Evolutionary conservation across 2,797 vertebrate genomes (phyloP), one percentile per base, ranked within the genome.

Genomic region (Falco novaeseelandiae): DNA sequence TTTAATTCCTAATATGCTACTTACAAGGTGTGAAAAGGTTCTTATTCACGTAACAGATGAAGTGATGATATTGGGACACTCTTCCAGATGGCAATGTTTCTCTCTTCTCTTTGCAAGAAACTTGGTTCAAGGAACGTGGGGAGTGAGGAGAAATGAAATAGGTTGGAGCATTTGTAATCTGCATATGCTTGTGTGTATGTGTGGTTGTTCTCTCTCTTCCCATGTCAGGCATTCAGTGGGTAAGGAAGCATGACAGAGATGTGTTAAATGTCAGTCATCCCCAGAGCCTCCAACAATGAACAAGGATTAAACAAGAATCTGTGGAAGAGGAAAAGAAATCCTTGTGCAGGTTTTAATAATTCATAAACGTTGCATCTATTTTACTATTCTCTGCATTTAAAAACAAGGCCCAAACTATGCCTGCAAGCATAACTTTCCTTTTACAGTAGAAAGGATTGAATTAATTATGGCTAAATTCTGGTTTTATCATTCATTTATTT

Each of bases 301-400:
- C 36, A 54, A 79, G 93, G 80, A 94, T 97, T 89, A 96, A 96
- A 95, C 78, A 87, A 96, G 87, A 66, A 91, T 83, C 93, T 93
- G 89, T 94, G 94, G 89, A 96, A 97, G 96, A 87, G 93, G 61
- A 87, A 84, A 91, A 87, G 48, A 94, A 92, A 96, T 92, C 66
- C 96, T 98, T 95, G 92, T 96, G 96, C 59, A 67, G 69, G 91
- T 97, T 98, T 98, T 97, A 98, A 98, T 99, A 98, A 99, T 99
- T 99, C 98, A 99, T 99, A 96, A 95, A 95, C 30, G 16, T 97
- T 90, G 96, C 98, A 97, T 98, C 98, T 98, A 92, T 98, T 98
- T 98, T 97, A 91, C 89, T 97, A 84, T 97, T 93, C 96, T 93
- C 85, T 96, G 94, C 96, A 91, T 97, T 97, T 97, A 94, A 95